phyloP scores from a whole-genome alignment of 2,888 invertebrate genomes.

The Himalopsyche japonica region DNA sequence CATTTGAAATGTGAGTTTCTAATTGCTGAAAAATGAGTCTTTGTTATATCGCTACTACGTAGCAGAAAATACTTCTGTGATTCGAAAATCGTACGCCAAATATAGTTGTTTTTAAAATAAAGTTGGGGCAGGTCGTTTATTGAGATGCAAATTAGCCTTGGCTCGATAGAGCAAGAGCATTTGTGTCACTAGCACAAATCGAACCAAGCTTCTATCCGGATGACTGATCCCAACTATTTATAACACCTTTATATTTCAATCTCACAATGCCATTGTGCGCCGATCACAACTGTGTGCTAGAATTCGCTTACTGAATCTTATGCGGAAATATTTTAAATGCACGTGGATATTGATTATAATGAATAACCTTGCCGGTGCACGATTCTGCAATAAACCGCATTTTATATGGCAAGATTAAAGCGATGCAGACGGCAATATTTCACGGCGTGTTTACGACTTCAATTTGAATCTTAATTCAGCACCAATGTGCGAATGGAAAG shows the following conservation, averaged over 20 bases:
- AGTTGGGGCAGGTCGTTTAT: not conserved
- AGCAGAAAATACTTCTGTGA: no score
- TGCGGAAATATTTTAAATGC: not conserved
- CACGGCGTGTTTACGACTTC: no score
- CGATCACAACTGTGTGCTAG: not conserved
- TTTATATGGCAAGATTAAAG: not conserved
- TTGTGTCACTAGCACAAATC: slow-evolving; percentile 32
- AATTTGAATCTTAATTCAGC: no score
- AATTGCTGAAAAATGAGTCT: no score
- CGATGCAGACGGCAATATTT: no score
- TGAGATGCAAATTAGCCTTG: slow-evolving; percentile 29
- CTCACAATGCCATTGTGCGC: not conserved
- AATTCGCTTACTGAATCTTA: not conserved
- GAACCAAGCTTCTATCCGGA: slow-evolving; percentile 9
- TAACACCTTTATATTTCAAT: not conserved
- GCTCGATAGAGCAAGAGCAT: slow-evolving; percentile 16
- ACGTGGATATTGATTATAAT: not conserved
- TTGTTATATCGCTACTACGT: no score
- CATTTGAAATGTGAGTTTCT: no score
- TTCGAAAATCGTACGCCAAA: not conserved
- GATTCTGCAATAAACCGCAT: not conserved
- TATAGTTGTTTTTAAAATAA: not conserved
- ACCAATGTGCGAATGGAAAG: no score
- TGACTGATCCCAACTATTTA: not conserved
- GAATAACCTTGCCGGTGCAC: not conserved